Evolutionary conservation across 2,888 invertebrate species (phyloP).

Genomic region (Eupsilia transversa): DNA sequence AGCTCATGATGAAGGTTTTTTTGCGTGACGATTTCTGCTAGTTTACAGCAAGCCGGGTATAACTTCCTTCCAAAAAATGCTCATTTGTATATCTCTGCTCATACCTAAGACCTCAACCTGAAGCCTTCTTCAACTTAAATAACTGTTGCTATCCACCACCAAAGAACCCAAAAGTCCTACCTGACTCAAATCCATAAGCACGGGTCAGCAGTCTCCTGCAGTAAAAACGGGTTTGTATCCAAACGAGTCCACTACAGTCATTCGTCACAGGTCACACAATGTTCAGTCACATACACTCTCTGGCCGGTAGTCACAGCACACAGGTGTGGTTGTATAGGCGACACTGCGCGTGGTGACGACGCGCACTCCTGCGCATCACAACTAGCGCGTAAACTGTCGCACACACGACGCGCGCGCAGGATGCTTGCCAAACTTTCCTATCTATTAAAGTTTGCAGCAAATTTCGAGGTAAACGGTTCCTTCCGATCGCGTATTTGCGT

Average conservation of each 20-base stretch:
- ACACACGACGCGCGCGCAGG: constrained; percentile 33
- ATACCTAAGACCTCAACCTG: no score
- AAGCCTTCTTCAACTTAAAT: no score
- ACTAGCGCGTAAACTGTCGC: constrained; percentile 63
- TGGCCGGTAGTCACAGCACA: constrained; percentile 1
- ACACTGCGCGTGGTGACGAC: constrained; percentile 11
- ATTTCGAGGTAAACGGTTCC: constrained; percentile 28
- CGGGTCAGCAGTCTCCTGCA: constrained; percentile 3
- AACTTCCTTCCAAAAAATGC: no score
- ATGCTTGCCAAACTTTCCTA: constrained; percentile 49
- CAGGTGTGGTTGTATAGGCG: constrained; percentile 19
- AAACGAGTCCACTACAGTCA: constrained; percentile 12
- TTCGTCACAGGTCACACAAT: constrained; percentile 10
- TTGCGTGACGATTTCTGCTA: no score
- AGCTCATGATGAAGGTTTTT: no score
- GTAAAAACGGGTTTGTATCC: constrained; percentile 9
- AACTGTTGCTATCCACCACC: constrained; percentile 38
- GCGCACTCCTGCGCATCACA: constrained; percentile 56
- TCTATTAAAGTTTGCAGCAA: constrained; percentile 30
- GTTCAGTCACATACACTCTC: constrained; percentile 3
- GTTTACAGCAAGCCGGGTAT: no score
- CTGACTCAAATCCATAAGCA: constrained; percentile 81
- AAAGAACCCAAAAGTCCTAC: constrained; percentile 67
- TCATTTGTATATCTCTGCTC: not conserved
- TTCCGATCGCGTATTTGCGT: constrained; percentile 32